Conservation (phyloP, 2,113 vertebrate genomes). For the Colinus virginianus region DNA sequence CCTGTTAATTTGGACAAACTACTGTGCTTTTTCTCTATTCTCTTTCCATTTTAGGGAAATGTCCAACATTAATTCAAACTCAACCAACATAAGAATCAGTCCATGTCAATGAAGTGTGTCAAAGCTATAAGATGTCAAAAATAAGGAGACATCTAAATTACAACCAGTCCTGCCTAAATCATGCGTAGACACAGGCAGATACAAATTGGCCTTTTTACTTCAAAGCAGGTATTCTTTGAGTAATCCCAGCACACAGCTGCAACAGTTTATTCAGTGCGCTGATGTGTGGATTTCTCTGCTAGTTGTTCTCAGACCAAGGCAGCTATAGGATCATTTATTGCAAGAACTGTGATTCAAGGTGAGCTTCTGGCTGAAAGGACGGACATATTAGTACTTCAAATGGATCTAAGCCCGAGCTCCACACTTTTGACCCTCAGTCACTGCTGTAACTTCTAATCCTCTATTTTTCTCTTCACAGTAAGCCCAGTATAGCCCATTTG, state of each 20-base stretch:
- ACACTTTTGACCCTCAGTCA: background rate
- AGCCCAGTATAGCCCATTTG: background rate
- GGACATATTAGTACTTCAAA: background rate
- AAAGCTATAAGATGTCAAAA: background rate
- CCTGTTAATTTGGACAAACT: background rate
- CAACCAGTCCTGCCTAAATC: background rate
- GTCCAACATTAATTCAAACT: background rate
- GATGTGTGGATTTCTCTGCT: background rate
- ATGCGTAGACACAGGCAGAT: background rate
- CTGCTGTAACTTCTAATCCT: background rate
- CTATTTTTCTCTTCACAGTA: background rate
- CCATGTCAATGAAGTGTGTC: background rate
- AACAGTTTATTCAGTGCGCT: background rate
- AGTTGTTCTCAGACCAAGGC: background rate
- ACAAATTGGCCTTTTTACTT: background rate
- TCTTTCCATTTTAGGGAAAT: background rate
- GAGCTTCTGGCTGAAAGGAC: background rate
- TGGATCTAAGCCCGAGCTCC: background rate
- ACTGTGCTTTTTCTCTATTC: background rate
- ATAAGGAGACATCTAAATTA: background rate
- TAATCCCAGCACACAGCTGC: background rate
- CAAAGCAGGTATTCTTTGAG: background rate
- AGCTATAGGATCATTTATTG: background rate
- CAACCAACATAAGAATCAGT: background rate
- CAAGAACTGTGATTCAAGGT: background rate